A percentile compares a stretch with the other conserved stretches of the same genome.
phyloP scores from a whole-genome alignment of 2,113 vertebrate genomes.

The Peromyscus maniculatus region DNA sequence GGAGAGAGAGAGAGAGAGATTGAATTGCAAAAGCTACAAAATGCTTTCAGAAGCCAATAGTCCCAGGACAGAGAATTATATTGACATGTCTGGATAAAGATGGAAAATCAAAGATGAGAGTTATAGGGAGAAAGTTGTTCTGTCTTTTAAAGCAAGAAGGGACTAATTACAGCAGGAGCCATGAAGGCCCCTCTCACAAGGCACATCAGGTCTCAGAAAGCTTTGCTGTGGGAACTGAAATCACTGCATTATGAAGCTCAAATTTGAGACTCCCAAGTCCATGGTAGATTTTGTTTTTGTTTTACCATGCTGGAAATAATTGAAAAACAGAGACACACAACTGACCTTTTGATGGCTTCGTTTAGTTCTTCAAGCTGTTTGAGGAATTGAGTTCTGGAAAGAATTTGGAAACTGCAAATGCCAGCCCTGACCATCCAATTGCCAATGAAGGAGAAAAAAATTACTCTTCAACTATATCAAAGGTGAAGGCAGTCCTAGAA shows the following conservation, averaged over 20 bases:
- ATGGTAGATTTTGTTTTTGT: slow-evolving; percentile 45
- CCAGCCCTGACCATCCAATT: slow-evolving; percentile 66
- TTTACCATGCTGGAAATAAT: slow-evolving; percentile 58
- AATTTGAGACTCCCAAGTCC: slow-evolving; percentile 3
- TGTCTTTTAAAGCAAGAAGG: slow-evolving; percentile 52
- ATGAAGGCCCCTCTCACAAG: slow-evolving; percentile 56
- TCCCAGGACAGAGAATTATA: slow-evolving; percentile 61
- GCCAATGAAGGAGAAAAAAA: slow-evolving; percentile 65
- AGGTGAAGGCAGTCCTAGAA: slow-evolving; percentile 68
- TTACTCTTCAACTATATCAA: slow-evolving; percentile 70
- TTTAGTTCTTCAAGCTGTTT: slow-evolving; percentile 69
- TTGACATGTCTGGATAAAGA: slow-evolving; percentile 75
- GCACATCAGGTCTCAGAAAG: slow-evolving; percentile 59
- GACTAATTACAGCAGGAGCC: background rate
- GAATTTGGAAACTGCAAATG: slow-evolving; percentile 62
- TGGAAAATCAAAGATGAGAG: slow-evolving; percentile 80
- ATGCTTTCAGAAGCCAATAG: slow-evolving; percentile 54
- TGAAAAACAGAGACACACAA: slow-evolving; percentile 38
- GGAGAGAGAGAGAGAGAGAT: slow-evolving; percentile 41
- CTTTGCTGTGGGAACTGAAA: slow-evolving; percentile 64
- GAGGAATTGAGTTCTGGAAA: slow-evolving; percentile 69
- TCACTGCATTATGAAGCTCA: slow-evolving; percentile 3
- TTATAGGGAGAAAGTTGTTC: slow-evolving; percentile 55
- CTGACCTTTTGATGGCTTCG: slow-evolving; percentile 45
- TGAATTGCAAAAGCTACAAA: slow-evolving; percentile 62